phyloP scores from a whole-genome alignment of 2,797 vertebrate species.

The Sorex maritimensis region DNA sequence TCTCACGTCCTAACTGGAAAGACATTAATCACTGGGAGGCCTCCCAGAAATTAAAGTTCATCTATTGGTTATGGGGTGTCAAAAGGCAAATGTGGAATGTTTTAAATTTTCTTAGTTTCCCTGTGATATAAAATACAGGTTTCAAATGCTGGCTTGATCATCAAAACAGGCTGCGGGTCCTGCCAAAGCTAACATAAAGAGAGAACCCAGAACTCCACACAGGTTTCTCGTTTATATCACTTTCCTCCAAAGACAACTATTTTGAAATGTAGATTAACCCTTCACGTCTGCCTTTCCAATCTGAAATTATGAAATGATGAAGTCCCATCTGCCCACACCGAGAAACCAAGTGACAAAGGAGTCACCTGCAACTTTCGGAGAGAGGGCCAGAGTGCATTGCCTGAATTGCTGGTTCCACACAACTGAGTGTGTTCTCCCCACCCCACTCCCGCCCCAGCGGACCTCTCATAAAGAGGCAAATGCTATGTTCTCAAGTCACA shows the following conservation, averaged over 20 bases:
- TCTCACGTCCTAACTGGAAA: conserved; percentile 80
- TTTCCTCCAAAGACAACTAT: conserved; percentile 68
- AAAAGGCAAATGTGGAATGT: conserved; percentile 76
- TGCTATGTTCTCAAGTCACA: not conserved
- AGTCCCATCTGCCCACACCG: conserved; percentile 66
- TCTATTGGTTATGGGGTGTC: conserved; percentile 79
- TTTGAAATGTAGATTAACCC: conserved; percentile 85
- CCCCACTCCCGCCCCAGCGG: too few relatives aligned
- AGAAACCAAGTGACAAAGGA: conserved; percentile 26
- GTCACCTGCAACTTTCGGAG: not conserved
- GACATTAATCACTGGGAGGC: conserved; percentile 72
- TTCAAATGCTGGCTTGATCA: conserved; percentile 82
- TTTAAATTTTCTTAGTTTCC: conserved; percentile 75
- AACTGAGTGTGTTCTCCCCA: rapidly evolving
- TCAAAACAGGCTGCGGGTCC: conserved; percentile 70
- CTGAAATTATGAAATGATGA: conserved; percentile 79
- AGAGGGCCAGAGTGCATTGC: not conserved
- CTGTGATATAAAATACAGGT: conserved; percentile 73
- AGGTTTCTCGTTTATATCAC: conserved; percentile 82
- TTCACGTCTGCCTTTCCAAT: conserved; percentile 78
- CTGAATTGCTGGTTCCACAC: rapidly evolving
- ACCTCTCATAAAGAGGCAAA: not conserved
- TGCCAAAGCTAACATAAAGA: conserved; percentile 74
- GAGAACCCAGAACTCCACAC: conserved; percentile 76
- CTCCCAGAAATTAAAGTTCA: conserved; percentile 79